Percentiles rank a stretch among this genome's conserved stretches.
These are phyloP conservation scores for Ailuropoda melanoleuca DNA, from an alignment of 2,113 vertebrate species.

Conservation along the genomic window DNA sequence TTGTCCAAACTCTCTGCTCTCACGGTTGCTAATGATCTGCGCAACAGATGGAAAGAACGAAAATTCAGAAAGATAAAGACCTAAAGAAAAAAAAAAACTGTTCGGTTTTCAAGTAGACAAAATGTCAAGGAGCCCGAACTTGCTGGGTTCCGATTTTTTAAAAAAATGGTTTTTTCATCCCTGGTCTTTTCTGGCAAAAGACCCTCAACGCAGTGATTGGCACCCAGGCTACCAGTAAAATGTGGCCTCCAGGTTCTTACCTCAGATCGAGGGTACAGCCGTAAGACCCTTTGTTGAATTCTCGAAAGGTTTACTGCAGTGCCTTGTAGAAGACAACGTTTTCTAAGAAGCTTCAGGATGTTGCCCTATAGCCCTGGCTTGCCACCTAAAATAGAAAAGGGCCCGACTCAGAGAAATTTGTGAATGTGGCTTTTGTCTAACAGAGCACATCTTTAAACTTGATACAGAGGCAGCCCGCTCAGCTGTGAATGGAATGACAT, in stretches of 20 bases:
- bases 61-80: neutral
- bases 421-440: neutral
- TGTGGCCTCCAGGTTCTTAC: no score
- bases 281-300: neutral
- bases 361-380: neutral
- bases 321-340: neutral
- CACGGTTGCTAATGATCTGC: neutral
- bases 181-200: conserved; percentile 11
- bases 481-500: neutral
- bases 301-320: neutral
- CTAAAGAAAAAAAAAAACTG: neutral
- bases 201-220: conserved; percentile 3
- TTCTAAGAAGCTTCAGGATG: neutral
- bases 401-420: neutral
- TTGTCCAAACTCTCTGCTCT: conserved; percentile 25
- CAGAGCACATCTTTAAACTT: neutral
- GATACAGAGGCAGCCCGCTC: neutral
- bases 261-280: neutral
- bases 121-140: neutral
- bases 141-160: neutral
- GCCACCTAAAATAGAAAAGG: neutral
- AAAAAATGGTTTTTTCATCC: neutral
- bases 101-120: neutral
- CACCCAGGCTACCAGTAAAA: neutral
- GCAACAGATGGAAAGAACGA: neutral